Conservation (phyloP, 2,113 vertebrate genomes). For the Dolichallabes microphthalmus region DNA sequence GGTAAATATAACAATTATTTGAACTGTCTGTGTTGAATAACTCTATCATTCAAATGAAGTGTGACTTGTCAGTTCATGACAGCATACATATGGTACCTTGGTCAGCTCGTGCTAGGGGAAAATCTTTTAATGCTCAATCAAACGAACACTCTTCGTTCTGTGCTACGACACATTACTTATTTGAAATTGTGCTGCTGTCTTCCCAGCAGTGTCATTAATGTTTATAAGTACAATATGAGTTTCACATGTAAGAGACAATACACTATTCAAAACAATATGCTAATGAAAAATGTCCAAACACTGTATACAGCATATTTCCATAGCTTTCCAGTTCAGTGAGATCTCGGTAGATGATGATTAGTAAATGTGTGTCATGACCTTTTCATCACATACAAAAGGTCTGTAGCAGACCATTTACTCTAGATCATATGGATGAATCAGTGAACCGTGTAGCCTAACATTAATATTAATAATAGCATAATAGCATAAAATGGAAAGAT, state of each 20-base stretch:
- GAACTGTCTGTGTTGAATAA: constrained; percentile 13
- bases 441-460: neutral
- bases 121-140: constrained; percentile 6
- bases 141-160: neutral
- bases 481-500: no score
- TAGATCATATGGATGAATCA: neutral
- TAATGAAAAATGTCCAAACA: neutral
- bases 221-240: neutral
- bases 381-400: neutral
- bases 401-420: neutral
- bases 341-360: neutral
- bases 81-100: neutral
- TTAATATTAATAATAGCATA: neutral
- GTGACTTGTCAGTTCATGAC: neutral
- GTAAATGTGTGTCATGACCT: neutral
- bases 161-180: neutral
- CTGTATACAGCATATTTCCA: neutral
- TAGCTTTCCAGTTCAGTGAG: neutral
- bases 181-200: neutral
- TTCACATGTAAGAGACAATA: no score
- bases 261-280: no score
- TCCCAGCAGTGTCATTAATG: neutral
- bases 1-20: constrained; percentile 38
- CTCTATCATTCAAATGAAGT: constrained; percentile 12
- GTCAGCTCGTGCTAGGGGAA: neutral